Base-by-base conservation (phyloP, 2,797 vertebrate genomes). In the Podarcis siculus region DNA sequence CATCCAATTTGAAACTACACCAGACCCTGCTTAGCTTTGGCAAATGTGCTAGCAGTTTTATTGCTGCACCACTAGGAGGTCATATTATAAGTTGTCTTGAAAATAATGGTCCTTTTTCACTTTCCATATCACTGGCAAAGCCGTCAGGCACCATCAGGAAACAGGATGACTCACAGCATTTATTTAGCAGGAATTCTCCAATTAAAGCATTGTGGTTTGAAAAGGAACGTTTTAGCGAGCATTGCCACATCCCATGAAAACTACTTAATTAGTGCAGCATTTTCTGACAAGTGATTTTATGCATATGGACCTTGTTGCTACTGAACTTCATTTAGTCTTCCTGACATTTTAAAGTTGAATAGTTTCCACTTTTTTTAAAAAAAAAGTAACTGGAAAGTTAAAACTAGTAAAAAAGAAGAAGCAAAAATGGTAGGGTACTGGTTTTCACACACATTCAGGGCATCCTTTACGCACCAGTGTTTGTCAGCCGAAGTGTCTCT, bases 61-160 rank as follows among this genome's bases (percentile, higher is more conserved):
- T 55, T 55, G 49, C 49, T 55, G 13, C 3, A 55, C 49, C 49
- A 55, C 49, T 15, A 15, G 49, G 49, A 79, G 89, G 92, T 67
- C 79, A 80, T 67, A 69, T 81, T 9, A 76, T 94, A 83, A 79
- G 86, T 9, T 86, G 37, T 49, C 71, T 37, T 89, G 82, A 90
- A 86, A 88, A 87, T 83, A 92, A 93, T 78, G 76, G 13, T 3
- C 89, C 12, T 25, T 42, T 92, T 91, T 92, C 87, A 32, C 85
- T 90, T 92, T 67, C 75, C 58, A 58, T 79, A 77, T 58, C 87
- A 84, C 88, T 35, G 75, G 87, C 88, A 87, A 94, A 2, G 37
- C 55, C 86, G 77, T 37, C 25, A 66, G 15, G 35, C 12, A 66
- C 61, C 25, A 30, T 30, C 2, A 4, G 25, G 25, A 82, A 66